Conservation (phyloP, 2,888 invertebrate genomes). For the Ochropleura plecta region DNA sequence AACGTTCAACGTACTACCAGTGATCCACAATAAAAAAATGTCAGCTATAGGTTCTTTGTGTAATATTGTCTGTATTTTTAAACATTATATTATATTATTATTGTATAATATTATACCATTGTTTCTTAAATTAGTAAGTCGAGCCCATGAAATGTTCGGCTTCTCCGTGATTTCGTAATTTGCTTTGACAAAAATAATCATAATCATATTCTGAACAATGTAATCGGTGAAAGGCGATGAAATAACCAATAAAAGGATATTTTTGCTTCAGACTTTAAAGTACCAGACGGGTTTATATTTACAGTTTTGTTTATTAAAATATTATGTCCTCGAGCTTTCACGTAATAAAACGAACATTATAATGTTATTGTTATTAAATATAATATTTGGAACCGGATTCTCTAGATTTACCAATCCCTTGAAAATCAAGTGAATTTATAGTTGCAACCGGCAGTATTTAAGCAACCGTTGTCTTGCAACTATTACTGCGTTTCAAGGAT, state of each 20-base stretch:
- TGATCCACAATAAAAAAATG: no score
- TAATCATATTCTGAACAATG: background rate
- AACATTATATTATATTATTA: no score
- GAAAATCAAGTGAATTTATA: conserved; percentile 34
- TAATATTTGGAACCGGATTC: conserved; percentile 33
- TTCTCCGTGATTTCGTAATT: background rate
- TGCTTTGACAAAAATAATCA: conserved; percentile 5
- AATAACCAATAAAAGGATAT: background rate
- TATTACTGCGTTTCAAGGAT: conserved; percentile 51
- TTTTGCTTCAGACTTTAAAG: background rate
- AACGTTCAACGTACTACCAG: no score
- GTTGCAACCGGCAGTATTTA: conserved; percentile 1
- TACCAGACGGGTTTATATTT: conserved; percentile 1
- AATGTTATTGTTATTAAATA: conserved; percentile 15
- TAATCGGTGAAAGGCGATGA: conserved; percentile 26
- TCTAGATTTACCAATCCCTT: conserved; percentile 26
- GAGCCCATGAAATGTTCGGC: background rate
- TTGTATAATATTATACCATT: background rate
- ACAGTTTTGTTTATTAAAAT: conserved; percentile 5
- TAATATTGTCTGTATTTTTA: no score
- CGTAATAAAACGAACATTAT: conserved; percentile 16
- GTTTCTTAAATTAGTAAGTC: background rate
- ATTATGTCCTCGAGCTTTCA: conserved; percentile 19
- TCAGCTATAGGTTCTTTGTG: no score
- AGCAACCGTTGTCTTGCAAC: conserved; percentile 38